These are phyloP conservation scores for Brachionus rotundiformis DNA, from an alignment of 1,140 invertebrate genomes.

Conservation along the genomic window DNA sequence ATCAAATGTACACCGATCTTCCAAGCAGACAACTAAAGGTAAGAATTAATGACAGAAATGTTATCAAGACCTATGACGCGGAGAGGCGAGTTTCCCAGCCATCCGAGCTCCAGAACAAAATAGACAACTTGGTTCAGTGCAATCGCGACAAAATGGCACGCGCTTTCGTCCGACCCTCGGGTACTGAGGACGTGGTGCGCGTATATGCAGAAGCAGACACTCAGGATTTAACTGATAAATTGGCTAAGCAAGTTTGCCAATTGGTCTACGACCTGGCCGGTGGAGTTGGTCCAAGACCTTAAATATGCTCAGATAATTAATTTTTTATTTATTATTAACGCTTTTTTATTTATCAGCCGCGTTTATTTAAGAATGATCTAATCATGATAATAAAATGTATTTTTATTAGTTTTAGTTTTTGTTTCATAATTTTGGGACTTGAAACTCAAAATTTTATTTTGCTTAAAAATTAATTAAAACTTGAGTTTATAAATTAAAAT, in stretches of 20 bases:
- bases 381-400: constrained; percentile 45
- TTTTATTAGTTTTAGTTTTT: not conserved
- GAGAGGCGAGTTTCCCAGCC: constrained; percentile 78
- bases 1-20: constrained; percentile 76
- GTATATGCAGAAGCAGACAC: constrained; percentile 91
- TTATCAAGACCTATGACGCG: constrained; percentile 81
- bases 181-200: constrained; percentile 93
- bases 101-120: constrained; percentile 76
- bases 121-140: constrained; percentile 73
- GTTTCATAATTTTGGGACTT: constrained; percentile 24
- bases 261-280: constrained; percentile 76
- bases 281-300: constrained; percentile 69
- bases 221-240: constrained; percentile 67
- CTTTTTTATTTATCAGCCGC: not conserved
- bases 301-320: constrained; percentile 15
- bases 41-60: constrained; percentile 73
- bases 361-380: constrained; percentile 20
- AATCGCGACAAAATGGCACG: constrained; percentile 71
- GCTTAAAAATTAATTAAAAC: not conserved
- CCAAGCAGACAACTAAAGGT: constrained; percentile 53
- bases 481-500: not conserved
- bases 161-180: constrained; percentile 90
- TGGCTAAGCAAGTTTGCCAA: constrained; percentile 76
- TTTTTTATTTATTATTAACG: not conserved
- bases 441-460: constrained; percentile 1